These are phyloP conservation scores for Pseudococcus viburni DNA, from an alignment of 2,888 invertebrate species.

Conservation along the genomic window DNA sequence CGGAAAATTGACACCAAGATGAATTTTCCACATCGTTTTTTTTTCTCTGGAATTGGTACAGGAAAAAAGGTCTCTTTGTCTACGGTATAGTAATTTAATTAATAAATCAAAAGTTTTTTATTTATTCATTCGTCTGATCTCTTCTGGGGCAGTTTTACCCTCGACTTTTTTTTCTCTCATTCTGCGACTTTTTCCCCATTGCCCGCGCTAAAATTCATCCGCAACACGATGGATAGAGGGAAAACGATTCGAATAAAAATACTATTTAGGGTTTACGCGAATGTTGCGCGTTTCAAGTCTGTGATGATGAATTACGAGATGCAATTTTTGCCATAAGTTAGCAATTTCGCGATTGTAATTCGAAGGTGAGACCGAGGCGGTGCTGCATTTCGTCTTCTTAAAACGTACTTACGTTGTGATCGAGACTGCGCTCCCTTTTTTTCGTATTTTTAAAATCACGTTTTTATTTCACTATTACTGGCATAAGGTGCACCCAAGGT, in stretches of 20 bases:
- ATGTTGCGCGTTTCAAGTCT: conserved; percentile 27
- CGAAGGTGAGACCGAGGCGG: neutral
- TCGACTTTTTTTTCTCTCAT: conserved; percentile 59
- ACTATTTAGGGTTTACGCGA: conserved; percentile 56
- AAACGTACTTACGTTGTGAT: neutral
- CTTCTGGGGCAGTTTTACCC: conserved; percentile 65
- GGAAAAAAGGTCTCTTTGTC: conserved; percentile 53
- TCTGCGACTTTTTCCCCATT: conserved; percentile 21
- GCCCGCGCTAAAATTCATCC: neutral
- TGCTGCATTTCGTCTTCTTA: neutral
- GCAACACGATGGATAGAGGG: neutral
- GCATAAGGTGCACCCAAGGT: conserved; percentile 7
- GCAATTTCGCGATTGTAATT: conserved; percentile 2
- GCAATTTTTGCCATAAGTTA: conserved; percentile 51
- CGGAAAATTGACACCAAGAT: conserved; percentile 58
- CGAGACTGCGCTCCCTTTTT: neutral
- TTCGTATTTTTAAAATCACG: neutral
- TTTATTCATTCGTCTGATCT: conserved; percentile 65
- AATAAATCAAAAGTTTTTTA: conserved; percentile 67
- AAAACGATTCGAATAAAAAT: conserved; percentile 60
- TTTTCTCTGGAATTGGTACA: conserved; percentile 6
- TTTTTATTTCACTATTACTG: neutral
- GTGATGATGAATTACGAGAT: conserved; percentile 48
- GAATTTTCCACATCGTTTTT: conserved; percentile 59
- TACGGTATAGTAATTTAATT: conserved; percentile 63